phyloP scores from a whole-genome alignment of 2,888 invertebrate genomes.

The Andrena praecox region DNA sequence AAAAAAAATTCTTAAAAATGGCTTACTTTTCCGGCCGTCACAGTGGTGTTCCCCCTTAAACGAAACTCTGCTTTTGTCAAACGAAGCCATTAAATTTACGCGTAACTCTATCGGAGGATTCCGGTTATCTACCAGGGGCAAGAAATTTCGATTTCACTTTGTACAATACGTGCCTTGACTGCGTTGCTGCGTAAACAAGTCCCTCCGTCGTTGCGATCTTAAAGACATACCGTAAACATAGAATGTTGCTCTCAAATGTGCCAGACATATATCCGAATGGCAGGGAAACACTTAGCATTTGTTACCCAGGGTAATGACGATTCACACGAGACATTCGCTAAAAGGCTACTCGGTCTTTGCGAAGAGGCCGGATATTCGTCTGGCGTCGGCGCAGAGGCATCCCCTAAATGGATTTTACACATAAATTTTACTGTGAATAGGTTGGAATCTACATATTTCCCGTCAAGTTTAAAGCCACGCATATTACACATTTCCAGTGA shows the following conservation, averaged over 20 bases:
- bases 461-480: no score
- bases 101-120: background rate
- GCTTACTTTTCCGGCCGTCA: no score
- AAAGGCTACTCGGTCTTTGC: conserved; percentile 63
- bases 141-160: conserved; percentile 51
- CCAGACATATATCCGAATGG: conserved; percentile 67
- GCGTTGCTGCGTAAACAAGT: conserved; percentile 52
- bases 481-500: no score
- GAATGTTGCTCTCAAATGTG: conserved; percentile 62
- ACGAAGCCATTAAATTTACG: conserved; percentile 12
- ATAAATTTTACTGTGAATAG: conserved; percentile 47
- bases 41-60: no score
- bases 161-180: conserved; percentile 42
- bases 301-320: conserved; percentile 72
- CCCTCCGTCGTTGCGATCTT: conserved; percentile 21
- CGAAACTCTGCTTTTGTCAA: conserved; percentile 8
- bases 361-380: conserved; percentile 56
- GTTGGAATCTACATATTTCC: conserved; percentile 11
- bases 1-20: no score
- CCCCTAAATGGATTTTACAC: conserved; percentile 33
- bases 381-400: conserved; percentile 48
- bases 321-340: conserved; percentile 69
- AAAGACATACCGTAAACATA: conserved; percentile 49
- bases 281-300: conserved; percentile 76
- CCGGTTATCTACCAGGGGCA: conserved; percentile 9